Evolutionary conservation across 2,797 vertebrate species (phyloP).

Genomic region (Chaetodon trifasciatus): DNA sequence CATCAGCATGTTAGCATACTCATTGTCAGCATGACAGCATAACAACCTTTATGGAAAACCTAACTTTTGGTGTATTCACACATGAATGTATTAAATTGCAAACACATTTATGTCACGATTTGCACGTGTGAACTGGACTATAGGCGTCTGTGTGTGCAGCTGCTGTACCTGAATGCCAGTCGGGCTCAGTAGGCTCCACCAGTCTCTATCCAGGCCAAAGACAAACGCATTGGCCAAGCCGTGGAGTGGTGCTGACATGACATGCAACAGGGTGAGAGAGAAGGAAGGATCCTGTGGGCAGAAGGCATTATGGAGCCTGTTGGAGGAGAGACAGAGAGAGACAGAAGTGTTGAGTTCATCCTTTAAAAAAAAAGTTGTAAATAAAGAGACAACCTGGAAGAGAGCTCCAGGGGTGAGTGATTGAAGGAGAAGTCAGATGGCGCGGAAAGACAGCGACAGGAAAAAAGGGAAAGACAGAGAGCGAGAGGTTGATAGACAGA

Average conservation of each 20-base stretch:
- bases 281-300: slow-evolving; percentile 85
- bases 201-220: slow-evolving; percentile 86
- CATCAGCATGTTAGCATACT: background rate
- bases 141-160: slow-evolving; percentile 18
- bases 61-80: background rate
- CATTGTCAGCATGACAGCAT: no score
- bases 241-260: slow-evolving; percentile 88
- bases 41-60: background rate
- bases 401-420: slow-evolving; percentile 55
- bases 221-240: slow-evolving; percentile 89
- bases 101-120: background rate
- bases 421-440: slow-evolving; percentile 55
- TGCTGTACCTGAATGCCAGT: slow-evolving; percentile 85
- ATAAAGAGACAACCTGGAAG: slow-evolving; percentile 57
- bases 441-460: slow-evolving; percentile 38
- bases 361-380: slow-evolving; percentile 61
- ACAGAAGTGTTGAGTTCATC: slow-evolving; percentile 52
- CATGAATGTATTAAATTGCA: background rate
- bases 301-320: slow-evolving; percentile 87
- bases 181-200: slow-evolving; percentile 86
- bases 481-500: slow-evolving; percentile 64
- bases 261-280: slow-evolving; percentile 86
- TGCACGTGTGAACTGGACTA: background rate
- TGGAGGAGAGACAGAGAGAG: slow-evolving; percentile 22
- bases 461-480: slow-evolving; percentile 26